These are phyloP conservation scores for Bellardia pandia DNA, from an alignment of 2,888 invertebrate species.

Conservation along the genomic window DNA sequence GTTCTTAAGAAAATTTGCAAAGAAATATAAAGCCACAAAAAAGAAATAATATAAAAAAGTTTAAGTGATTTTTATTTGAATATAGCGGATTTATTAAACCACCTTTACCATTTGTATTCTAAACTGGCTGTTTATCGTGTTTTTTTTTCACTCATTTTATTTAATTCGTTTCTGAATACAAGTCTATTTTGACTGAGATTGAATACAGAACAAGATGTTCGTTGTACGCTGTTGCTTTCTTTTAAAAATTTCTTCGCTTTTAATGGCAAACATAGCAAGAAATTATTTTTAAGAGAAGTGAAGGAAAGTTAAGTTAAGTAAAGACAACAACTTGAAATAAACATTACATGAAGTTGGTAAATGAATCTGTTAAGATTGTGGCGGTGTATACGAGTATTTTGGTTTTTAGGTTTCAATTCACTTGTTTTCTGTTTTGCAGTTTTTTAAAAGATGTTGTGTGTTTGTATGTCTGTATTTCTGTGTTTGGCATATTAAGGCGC, in stretches of 20 bases:
- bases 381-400: conserved; percentile 16
- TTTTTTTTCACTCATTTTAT: conserved; percentile 6
- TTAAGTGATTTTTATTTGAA: conserved; percentile 67
- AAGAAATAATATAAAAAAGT: conserved; percentile 6
- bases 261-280: neutral
- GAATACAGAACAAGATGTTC: conserved; percentile 47
- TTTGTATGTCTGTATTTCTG: neutral
- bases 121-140: conserved; percentile 42
- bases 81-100: conserved; percentile 63
- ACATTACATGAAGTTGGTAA: conserved; percentile 43
- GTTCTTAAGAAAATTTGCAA: conserved; percentile 45
- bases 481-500: neutral
- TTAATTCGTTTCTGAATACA: conserved; percentile 43
- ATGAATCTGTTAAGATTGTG: conserved; percentile 55
- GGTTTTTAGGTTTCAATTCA: conserved; percentile 37
- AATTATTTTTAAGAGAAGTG: conserved; percentile 6
- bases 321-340: conserved; percentile 27
- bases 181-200: conserved; percentile 59
- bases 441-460: conserved; percentile 11
- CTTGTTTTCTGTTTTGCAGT: neutral
- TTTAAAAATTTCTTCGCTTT: conserved; percentile 8
- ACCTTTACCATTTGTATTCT: conserved; percentile 67
- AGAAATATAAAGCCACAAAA: neutral
- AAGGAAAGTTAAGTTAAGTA: conserved; percentile 1
- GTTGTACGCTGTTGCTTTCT: conserved; percentile 17